Conservation (phyloP, 2,888 invertebrate genomes). For the Drosophila picticornis region DNA sequence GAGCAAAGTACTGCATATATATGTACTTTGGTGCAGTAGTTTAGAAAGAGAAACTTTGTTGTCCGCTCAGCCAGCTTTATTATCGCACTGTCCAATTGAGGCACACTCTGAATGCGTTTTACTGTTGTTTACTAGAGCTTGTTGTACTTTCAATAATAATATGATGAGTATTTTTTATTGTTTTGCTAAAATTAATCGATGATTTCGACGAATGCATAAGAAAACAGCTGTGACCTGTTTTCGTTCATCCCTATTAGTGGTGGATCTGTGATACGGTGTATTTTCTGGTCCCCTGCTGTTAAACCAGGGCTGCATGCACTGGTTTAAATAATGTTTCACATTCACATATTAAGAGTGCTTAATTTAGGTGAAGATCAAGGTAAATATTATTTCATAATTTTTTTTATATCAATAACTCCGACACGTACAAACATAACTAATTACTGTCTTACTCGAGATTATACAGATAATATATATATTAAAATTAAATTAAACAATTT, state of each 20-base stretch:
- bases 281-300: constrained; percentile 24
- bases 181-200: constrained; percentile 33
- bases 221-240: constrained; percentile 37
- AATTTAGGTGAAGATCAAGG: neutral
- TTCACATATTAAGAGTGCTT: neutral
- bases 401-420: neutral
- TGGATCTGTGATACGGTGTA: constrained; percentile 10
- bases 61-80: neutral
- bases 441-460: neutral
- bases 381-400: neutral
- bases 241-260: neutral
- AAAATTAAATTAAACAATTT: neutral
- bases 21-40: constrained; percentile 9
- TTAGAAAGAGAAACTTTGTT: constrained; percentile 9
- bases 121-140: constrained; percentile 27
- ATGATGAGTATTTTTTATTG: constrained; percentile 29
- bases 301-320: constrained; percentile 12
- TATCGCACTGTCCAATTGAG: neutral
- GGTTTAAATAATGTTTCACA: neutral
- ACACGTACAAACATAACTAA: neutral
- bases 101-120: constrained; percentile 18
- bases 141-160: constrained; percentile 30
- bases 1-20: constrained; percentile 21
- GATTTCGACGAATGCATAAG: constrained; percentile 6
- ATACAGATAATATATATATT: neutral